Evolutionary conservation across 2,797 vertebrate genomes (phyloP).

Genomic region (Cichlasoma orientale): DNA sequence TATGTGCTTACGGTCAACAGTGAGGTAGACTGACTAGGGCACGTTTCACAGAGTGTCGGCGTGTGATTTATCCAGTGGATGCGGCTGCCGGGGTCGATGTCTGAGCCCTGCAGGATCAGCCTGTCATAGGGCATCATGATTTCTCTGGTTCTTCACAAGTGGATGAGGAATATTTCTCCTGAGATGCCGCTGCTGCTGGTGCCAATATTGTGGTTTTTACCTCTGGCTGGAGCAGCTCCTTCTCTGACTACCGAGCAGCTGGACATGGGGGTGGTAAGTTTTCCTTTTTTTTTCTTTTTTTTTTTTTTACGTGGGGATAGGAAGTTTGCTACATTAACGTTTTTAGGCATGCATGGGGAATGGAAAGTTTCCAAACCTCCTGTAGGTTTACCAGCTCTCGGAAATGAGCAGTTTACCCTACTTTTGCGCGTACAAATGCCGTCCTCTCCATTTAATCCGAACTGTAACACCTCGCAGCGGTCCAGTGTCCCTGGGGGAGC

Average conservation of each 20-base stretch:
- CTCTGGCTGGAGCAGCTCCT: constrained; percentile 74
- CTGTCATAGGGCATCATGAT: constrained; percentile 68
- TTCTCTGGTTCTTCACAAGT: constrained; percentile 50
- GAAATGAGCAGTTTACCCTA: constrained; percentile 14
- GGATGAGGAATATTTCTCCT: constrained; percentile 70
- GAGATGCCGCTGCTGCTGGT: constrained; percentile 68
- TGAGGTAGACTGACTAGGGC: constrained; percentile 61
- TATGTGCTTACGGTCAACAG: constrained; percentile 75
- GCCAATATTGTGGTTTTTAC: constrained; percentile 69
- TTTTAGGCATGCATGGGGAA: neutral
- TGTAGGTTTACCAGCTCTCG: neutral
- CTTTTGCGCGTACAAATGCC: constrained; percentile 40
- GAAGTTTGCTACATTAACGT: neutral
- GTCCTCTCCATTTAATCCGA: constrained; percentile 31
- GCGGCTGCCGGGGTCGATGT: constrained; percentile 54
- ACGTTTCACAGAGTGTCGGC: constrained; percentile 11
- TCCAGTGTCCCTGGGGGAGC: neutral
- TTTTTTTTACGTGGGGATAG: neutral
- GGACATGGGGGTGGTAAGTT: constrained; percentile 81
- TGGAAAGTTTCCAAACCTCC: constrained; percentile 17
- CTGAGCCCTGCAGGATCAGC: constrained; percentile 67
- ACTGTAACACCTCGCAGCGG: constrained; percentile 42
- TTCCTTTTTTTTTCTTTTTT: neutral
- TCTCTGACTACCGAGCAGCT: constrained; percentile 74
- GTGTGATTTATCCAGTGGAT: constrained; percentile 52